phyloP scores from a whole-genome alignment of 1,140 invertebrate species.

The Apis dorsata region DNA sequence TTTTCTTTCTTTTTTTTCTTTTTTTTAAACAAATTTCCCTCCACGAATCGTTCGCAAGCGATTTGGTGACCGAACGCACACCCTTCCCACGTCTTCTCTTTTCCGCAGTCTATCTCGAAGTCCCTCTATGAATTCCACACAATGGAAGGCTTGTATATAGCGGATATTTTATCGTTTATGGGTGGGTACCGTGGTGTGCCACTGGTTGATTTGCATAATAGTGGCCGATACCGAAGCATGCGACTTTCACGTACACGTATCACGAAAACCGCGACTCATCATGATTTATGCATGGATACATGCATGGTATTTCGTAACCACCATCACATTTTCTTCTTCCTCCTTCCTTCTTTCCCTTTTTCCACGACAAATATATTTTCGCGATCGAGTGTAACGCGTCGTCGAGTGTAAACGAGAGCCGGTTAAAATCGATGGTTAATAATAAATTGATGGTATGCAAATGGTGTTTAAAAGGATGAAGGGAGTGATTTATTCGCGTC shows the following conservation, averaged over 20 bases:
- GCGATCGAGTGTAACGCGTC: not conserved
- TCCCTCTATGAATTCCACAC: conserved; percentile 50
- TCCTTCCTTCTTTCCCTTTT: not conserved
- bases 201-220: conserved; percentile 66
- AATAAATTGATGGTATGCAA: conserved; percentile 65
- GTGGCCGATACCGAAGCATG: conserved; percentile 49
- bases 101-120: conserved; percentile 25
- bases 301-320: conserved; percentile 8
- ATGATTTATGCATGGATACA: conserved; percentile 56
- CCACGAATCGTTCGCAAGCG: not conserved
- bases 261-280: conserved; percentile 41
- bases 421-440: conserved; percentile 51
- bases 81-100: conserved; percentile 13
- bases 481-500: conserved; percentile 53
- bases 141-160: conserved; percentile 58
- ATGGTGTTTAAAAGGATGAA: conserved; percentile 56
- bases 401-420: conserved; percentile 18
- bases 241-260: conserved; percentile 48
- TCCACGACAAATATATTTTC: not conserved
- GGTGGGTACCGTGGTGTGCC: conserved; percentile 50
- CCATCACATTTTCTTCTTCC: not conserved
- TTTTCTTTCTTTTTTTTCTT: not conserved
- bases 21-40: not conserved
- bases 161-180: conserved; percentile 66
- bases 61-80: conserved; percentile 20